These are phyloP conservation scores for Eustalomyia histrio DNA, from an alignment of 2,888 invertebrate genomes.

Conservation along the genomic window DNA sequence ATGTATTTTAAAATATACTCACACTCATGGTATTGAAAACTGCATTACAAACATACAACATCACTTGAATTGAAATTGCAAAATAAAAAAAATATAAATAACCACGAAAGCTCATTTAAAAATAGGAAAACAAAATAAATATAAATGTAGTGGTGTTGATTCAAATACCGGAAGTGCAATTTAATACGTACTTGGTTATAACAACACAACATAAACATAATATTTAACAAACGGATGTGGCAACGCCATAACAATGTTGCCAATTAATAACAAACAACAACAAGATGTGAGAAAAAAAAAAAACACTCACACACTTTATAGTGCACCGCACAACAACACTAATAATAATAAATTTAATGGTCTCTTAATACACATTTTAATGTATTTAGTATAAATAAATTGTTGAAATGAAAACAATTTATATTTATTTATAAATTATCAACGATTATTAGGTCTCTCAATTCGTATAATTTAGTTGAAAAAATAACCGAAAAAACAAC, in stretches of 20 bases:
- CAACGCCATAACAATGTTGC: slow-evolving; percentile 65
- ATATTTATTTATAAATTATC: slow-evolving; percentile 54
- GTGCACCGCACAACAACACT: too few species aligned
- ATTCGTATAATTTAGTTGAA: slow-evolving; percentile 42
- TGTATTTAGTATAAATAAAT: slow-evolving; percentile 40
- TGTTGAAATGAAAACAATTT: slow-evolving; percentile 49
- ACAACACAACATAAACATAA: slow-evolving; percentile 42
- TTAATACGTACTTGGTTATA: slow-evolving; percentile 42
- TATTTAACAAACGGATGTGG: slow-evolving; percentile 67
- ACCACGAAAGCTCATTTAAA: slow-evolving; percentile 36
- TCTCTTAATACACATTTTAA: slow-evolving; percentile 43
- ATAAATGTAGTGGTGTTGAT: slow-evolving; percentile 35
- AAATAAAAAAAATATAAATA: slow-evolving; percentile 17
- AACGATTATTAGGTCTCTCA: slow-evolving; percentile 41
- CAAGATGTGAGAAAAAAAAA: neutral
- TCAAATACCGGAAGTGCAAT: slow-evolving; percentile 63
- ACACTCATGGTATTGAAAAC: neutral
- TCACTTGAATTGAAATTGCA: slow-evolving; percentile 14
- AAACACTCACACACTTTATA: neutral
- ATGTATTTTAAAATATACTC: slow-evolving; percentile 54
- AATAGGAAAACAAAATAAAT: slow-evolving; percentile 18
- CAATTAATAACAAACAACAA: slow-evolving; percentile 58
- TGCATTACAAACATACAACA: neutral
- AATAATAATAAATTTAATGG: slow-evolving; percentile 44
- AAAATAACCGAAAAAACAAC: neutral